Base-by-base conservation (phyloP, 92 coral and sea anemone species). In the Nematostella vectensis region DNA sequence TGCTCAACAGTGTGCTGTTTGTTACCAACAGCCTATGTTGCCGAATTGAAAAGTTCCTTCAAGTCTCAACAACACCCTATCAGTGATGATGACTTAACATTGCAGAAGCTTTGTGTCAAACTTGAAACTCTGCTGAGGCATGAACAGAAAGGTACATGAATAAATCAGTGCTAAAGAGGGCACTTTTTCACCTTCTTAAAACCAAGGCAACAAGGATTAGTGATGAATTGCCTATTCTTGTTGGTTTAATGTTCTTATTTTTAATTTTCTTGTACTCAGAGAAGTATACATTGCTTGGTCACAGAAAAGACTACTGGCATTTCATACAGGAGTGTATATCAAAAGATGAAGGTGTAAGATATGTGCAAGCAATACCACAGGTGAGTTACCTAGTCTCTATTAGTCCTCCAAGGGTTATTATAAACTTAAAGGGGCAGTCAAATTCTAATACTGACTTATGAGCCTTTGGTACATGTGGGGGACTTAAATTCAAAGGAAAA, bases 71-170 rank as follows among this genome's bases (percentile, higher is more conserved):
- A 83, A 59, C 67, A 67, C 28, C 96, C 99, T 10, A 77, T 93
- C 58, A 83, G 79, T 48, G 99, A 93, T 72, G 94, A 93, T 62
- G 93, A 93, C 43, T 75, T 79, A 12, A 74, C 67, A 27, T 76
- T 93, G 39, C 99, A 93, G 53, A 93, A 86, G 78, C 71, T 93
- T 21, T 93, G 99, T 71, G 99, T 93, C 55, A 93, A 93, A 78
- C 78, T 93, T 4, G 99, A 93, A 51, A 85, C 96, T 27, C 85
- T 83, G 22, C 53, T 93, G 39, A 74, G 99, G 59, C 88, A 93
- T 78, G 85, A 83, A 47, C 94, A 85, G 52, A 91, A 70, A 62
- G 98, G 98, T 91, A 21, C 77, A 9, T 33, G 40, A 33, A 18
- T 44, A n/a, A 11, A 26, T 6, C 27, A 54, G 16, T 21, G 44